Percentiles rank a stretch among this genome's conserved stretches.
These are phyloP conservation scores for Narcine bancroftii DNA, from an alignment of 2,113 vertebrate species.

Conservation along the genomic window DNA sequence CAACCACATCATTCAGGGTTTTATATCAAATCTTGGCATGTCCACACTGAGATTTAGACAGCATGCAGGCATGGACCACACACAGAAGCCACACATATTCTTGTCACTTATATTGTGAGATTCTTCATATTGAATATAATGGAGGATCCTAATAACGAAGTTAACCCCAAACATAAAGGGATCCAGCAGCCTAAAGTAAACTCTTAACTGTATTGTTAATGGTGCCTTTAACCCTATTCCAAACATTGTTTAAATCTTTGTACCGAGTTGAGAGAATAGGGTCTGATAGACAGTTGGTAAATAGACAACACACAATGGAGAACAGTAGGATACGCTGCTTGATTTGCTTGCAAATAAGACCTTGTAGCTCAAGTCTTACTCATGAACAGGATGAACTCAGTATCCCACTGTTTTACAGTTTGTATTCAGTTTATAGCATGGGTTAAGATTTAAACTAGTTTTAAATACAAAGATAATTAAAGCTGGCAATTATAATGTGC, in stretches of 20 bases:
- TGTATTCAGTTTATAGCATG: constrained; percentile 9
- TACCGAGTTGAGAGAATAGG: constrained; percentile 24
- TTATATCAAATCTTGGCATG: constrained; percentile 32
- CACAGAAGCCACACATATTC: constrained; percentile 34
- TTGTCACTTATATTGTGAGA: constrained; percentile 34
- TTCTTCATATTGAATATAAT: constrained; percentile 33
- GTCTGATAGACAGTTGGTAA: constrained; percentile 36
- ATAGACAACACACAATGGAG: constrained; percentile 30
- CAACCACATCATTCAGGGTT: neutral
- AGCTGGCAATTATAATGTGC: neutral
- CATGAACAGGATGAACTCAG: constrained; percentile 15
- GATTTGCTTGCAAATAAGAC: constrained; percentile 35
- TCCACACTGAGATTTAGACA: constrained; percentile 27
- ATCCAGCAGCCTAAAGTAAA: constrained; percentile 19
- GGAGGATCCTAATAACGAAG: constrained; percentile 14
- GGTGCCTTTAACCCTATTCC: constrained; percentile 34
- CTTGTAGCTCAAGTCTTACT: constrained; percentile 31
- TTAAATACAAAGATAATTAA: constrained; percentile 23
- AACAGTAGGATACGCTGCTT: constrained; percentile 34
- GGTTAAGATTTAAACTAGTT: constrained; percentile 22
- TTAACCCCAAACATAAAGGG: constrained; percentile 32
- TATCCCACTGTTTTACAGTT: constrained; percentile 27
- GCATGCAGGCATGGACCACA: constrained; percentile 28
- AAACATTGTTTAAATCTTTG: constrained; percentile 34
- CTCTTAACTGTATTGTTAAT: constrained; percentile 25